A percentile compares a stretch with the other conserved stretches of the same genome.
phyloP scores from a whole-genome alignment of 1,140 invertebrate species.

The Xylocopa sonorina region DNA sequence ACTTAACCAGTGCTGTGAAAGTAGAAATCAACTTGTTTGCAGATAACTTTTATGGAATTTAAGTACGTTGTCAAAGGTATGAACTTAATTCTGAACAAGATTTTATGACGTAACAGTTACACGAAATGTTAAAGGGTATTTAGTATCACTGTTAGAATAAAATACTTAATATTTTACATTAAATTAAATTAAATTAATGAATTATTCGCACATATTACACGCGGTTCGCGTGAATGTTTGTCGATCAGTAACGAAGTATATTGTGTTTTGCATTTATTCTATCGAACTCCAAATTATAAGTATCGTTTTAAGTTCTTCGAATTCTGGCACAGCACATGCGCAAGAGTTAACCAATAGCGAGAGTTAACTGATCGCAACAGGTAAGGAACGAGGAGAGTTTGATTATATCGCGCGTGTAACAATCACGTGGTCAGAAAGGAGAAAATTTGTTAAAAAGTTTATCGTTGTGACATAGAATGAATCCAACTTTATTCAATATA shows the following conservation, averaged over 20 bases:
- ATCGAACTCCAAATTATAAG: conserved; percentile 5
- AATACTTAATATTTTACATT: not conserved
- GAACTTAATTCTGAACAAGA: not conserved
- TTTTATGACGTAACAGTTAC: not conserved
- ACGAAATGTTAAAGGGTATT: not conserved
- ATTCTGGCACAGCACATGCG: conserved; percentile 46
- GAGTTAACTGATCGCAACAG: conserved; percentile 52
- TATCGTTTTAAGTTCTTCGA: not conserved
- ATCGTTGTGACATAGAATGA: no score
- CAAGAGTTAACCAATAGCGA: conserved; percentile 50
- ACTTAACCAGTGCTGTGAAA: not conserved
- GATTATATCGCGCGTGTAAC: conserved; percentile 1
- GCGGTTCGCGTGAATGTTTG: not conserved
- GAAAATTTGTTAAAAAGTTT: no score
- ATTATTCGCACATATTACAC: not conserved
- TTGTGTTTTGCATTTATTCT: not conserved
- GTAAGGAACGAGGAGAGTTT: conserved; percentile 54
- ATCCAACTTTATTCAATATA: no score
- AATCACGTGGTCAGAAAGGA: conserved; percentile 8
- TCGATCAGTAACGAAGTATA: not conserved
- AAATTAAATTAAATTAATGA: not conserved
- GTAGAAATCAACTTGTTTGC: no score
- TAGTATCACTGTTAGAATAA: not conserved
- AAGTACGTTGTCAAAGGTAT: not conserved
- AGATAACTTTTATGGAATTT: no score